These are phyloP conservation scores for Drosophila parvula DNA, from an alignment of 1,140 invertebrate species.

Conservation along the genomic window DNA sequence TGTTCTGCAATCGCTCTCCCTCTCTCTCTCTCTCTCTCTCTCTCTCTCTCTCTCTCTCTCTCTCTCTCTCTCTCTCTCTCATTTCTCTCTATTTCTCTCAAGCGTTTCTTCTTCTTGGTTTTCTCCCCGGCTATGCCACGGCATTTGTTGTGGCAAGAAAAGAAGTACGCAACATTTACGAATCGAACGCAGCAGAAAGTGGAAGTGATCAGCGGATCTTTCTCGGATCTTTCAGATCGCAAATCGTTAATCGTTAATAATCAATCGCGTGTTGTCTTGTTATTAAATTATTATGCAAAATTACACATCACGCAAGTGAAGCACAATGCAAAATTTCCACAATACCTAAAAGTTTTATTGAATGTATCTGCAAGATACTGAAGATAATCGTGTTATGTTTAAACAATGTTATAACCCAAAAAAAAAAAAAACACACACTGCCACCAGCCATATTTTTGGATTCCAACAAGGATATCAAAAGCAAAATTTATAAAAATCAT, in stretches of 20 bases:
- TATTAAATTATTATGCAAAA: slow-evolving; percentile 48
- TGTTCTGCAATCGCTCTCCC: slow-evolving; percentile 45
- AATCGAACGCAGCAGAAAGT: slow-evolving; percentile 79
- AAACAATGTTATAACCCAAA: slow-evolving; percentile 31
- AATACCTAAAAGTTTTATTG: slow-evolving; percentile 34
- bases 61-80: slow-evolving; percentile 23
- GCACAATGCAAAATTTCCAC: slow-evolving; percentile 12
- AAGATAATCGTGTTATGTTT: slow-evolving; percentile 37
- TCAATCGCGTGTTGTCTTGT: slow-evolving; percentile 38
- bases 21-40: slow-evolving; percentile 21
- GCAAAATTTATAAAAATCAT: slow-evolving; percentile 16
- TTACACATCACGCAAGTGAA: slow-evolving; percentile 24
- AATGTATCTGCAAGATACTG: slow-evolving; percentile 51
- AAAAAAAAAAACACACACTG: slow-evolving; percentile 3
- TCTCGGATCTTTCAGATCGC: slow-evolving; percentile 39
- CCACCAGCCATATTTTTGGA: slow-evolving; percentile 18
- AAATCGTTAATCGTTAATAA: slow-evolving; percentile 19
- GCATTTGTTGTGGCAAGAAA: slow-evolving; percentile 39
- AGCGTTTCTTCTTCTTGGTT: slow-evolving; percentile 28
- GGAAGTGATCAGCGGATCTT: slow-evolving; percentile 70
- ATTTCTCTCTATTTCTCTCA: slow-evolving; percentile 39
- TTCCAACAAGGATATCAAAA: slow-evolving; percentile 20
- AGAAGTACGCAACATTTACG: slow-evolving; percentile 80
- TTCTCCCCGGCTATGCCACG: slow-evolving; percentile 34
- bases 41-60: slow-evolving; percentile 31